A percentile compares a stretch with the other conserved stretches of the same genome.
Conservation (phyloP, 2,888 invertebrate species). For the Neria commutata region DNA sequence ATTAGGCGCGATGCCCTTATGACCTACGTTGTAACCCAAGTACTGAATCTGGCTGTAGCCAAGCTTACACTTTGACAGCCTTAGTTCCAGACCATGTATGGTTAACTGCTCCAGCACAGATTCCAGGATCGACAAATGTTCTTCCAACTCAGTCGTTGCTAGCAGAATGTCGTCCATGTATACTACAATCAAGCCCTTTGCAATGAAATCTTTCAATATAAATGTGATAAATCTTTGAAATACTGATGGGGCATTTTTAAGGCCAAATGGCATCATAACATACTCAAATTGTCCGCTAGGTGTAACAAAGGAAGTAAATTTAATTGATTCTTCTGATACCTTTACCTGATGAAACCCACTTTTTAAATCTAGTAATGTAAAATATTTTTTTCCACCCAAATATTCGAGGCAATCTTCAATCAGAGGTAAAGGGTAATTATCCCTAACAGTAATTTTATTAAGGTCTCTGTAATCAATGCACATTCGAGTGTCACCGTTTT, state of each 20-base stretch:
- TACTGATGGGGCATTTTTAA: conserved; percentile 22
- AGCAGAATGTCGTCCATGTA: conserved; percentile 26
- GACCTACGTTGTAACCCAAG: conserved; percentile 17
- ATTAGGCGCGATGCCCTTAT: conserved; percentile 15
- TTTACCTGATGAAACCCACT: conserved; percentile 33
- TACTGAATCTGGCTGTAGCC: conserved; percentile 10
- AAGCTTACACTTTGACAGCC: conserved; percentile 8
- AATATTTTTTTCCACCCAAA: conserved; percentile 28
- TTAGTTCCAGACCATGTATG: conserved; percentile 9
- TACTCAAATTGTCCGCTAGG: conserved; percentile 32
- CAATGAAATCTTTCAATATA: conserved; percentile 13
- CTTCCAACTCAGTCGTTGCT: conserved; percentile 7
- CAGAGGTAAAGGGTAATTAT: conserved; percentile 26
- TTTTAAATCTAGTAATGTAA: conserved; percentile 31
- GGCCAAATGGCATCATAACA: conserved; percentile 32
- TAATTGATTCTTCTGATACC: conserved; percentile 28
- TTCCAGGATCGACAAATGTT: conserved; percentile 16
- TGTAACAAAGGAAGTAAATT: conserved; percentile 34
- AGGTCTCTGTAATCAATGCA: conserved; percentile 19
- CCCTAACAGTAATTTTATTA: conserved; percentile 23
- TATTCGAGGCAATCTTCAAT: conserved; percentile 24
- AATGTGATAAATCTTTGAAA: conserved; percentile 23
- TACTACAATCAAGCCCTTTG: conserved; percentile 13
- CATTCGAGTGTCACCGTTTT: conserved; percentile 14
- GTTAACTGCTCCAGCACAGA: conserved; percentile 15